Evolutionary conservation across 2,888 invertebrate species (phyloP).

Genomic region (Dromius quadrimaculatus): DNA sequence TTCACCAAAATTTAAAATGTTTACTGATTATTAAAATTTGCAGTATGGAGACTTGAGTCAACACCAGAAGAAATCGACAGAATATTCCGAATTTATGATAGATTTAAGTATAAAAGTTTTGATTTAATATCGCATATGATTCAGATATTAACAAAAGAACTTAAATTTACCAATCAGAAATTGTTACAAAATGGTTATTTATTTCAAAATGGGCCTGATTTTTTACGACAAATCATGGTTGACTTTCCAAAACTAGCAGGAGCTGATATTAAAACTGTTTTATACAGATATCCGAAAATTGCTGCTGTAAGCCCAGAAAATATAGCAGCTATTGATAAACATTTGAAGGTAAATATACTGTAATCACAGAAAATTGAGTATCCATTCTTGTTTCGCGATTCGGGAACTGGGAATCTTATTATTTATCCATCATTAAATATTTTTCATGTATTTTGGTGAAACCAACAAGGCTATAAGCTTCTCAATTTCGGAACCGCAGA

Average conservation of each 20-base stretch:
- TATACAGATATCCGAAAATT: constrained; percentile 45
- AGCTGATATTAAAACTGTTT: constrained; percentile 30
- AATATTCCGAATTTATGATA: constrained; percentile 39
- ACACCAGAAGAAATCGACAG: constrained; percentile 8
- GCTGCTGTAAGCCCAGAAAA: constrained; percentile 11
- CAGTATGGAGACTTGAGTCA: constrained; percentile 29
- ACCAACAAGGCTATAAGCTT: no score
- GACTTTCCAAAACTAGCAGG: constrained; percentile 31
- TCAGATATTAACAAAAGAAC: constrained; percentile 23
- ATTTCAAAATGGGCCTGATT: constrained; percentile 28
- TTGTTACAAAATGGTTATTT: constrained; percentile 43
- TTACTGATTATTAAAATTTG: not conserved
- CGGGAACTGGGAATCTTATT: no score
- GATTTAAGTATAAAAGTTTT: constrained; percentile 42
- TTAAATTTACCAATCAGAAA: constrained; percentile 26
- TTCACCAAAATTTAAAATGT: not conserved
- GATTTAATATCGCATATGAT: constrained; percentile 43
- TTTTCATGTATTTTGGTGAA: no score
- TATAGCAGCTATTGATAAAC: constrained; percentile 14
- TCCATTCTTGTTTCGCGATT: no score
- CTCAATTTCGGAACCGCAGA: no score
- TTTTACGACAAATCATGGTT: not conserved
- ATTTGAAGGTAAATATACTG: constrained; percentile 39
- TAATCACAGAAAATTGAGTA: no score
- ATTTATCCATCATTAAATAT: no score